Conservation (phyloP, 2,797 vertebrate species). For the Distichodus sexfasciatus region DNA sequence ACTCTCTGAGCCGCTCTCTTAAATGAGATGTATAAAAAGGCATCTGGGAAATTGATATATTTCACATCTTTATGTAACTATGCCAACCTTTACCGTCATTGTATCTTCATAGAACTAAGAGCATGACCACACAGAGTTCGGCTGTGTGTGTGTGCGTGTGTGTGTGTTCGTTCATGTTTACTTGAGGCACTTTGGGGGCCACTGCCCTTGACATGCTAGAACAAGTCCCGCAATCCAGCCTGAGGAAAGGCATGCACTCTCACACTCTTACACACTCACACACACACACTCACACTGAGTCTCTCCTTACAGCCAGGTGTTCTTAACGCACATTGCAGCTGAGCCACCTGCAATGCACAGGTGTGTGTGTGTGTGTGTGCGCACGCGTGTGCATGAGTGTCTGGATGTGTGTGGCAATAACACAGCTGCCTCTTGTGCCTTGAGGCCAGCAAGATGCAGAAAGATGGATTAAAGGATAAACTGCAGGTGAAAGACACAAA, state of each 20-base stretch:
- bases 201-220: constrained; percentile 65
- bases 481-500: constrained; percentile 47
- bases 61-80: too few species aligned
- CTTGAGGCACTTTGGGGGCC: constrained; percentile 19
- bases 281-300: constrained; percentile 23
- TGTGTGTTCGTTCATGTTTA: neutral
- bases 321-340: constrained; percentile 74
- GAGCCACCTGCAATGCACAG: constrained; percentile 86
- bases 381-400: too few species aligned
- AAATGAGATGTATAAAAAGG: too few species aligned
- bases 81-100: too few species aligned
- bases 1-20: too few species aligned
- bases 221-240: constrained; percentile 63
- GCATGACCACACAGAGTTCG: too few species aligned
- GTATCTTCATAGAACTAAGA: too few species aligned
- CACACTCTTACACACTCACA: constrained; percentile 16
- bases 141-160: neutral
- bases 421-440: constrained; percentile 80
- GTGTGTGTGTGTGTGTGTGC: constrained; percentile 65
- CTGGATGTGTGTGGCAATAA: constrained; percentile 63
- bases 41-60: too few species aligned
- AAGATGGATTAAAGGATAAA: constrained; percentile 54
- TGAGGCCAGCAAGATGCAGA: constrained; percentile 52
- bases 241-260: constrained; percentile 63
- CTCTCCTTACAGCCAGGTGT: constrained; percentile 75